These are phyloP conservation scores for Mamestra configurata DNA, from an alignment of 1,140 invertebrate genomes.

Conservation along the genomic window DNA sequence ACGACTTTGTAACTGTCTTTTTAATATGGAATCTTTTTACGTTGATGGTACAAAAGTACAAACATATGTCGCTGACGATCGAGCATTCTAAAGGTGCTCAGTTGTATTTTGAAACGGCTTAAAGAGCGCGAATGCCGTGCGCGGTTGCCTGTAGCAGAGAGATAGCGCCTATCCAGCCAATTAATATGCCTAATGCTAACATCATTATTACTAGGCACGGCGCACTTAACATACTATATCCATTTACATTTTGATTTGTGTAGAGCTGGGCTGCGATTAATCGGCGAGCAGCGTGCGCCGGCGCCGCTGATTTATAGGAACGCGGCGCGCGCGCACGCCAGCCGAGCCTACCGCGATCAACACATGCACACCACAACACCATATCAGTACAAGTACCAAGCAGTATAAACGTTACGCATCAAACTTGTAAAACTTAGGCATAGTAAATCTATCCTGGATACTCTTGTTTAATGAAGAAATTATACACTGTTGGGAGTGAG, in stretches of 20 bases:
- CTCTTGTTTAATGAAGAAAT: too few relatives aligned
- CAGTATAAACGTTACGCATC: background rate
- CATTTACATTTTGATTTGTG: conserved; percentile 88
- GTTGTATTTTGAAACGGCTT: conserved; percentile 45
- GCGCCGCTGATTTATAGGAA: conserved; percentile 80
- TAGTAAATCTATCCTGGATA: background rate
- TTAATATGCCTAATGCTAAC: conserved; percentile 88
- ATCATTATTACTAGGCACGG: conserved; percentile 86
- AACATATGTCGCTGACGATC: background rate
- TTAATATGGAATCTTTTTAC: conserved; percentile 21
- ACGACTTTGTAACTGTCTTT: conserved; percentile 38
- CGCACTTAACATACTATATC: conserved; percentile 87
- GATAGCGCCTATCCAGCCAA: conserved; percentile 85
- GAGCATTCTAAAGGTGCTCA: conserved; percentile 1
- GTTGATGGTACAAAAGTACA: conserved; percentile 20
- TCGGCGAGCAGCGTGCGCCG: conserved; percentile 80
- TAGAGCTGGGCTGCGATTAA: conserved; percentile 82
- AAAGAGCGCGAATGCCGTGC: conserved; percentile 69
- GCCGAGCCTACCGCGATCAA: conserved; percentile 47
- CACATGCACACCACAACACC: conserved; percentile 36
- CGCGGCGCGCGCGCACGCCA: conserved; percentile 52
- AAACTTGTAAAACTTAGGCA: background rate
- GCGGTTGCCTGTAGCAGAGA: conserved; percentile 70
- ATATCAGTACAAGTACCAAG: background rate
- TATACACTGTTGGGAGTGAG: too few relatives aligned